Evolutionary conservation across 2,113 vertebrate species (phyloP).

Genomic region (Lonchura striata): DNA sequence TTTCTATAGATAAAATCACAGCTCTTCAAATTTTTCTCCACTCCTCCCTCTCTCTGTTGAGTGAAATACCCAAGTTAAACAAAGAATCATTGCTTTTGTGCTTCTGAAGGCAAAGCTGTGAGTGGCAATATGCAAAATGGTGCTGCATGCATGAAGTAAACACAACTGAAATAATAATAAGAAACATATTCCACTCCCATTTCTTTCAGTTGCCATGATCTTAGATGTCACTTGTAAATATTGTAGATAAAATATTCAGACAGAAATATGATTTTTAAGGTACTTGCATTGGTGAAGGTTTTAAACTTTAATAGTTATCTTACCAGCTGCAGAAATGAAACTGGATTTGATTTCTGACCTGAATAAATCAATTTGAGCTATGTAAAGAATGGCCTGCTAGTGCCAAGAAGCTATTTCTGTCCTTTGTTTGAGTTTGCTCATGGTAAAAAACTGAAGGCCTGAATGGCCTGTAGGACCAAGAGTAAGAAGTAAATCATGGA

Average conservation of each 20-base stretch:
- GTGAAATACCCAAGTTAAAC: neutral
- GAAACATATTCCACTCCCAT: neutral
- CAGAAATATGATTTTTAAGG: slow-evolving; percentile 10
- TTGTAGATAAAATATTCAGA: slow-evolving; percentile 10
- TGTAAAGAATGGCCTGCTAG: neutral
- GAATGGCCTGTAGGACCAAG: neutral
- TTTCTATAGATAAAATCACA: neutral
- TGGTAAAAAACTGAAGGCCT: neutral
- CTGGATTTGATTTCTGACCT: slow-evolving; percentile 38
- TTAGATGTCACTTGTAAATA: neutral
- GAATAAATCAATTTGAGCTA: slow-evolving; percentile 26
- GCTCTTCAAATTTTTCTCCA: neutral
- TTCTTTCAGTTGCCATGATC: slow-evolving; percentile 10
- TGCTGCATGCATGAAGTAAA: neutral
- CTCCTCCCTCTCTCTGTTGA: neutral
- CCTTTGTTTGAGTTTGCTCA: neutral
- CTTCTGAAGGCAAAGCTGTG: neutral
- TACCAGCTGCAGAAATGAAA: slow-evolving; percentile 31
- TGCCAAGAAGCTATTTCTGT: neutral
- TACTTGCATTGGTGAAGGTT: neutral
- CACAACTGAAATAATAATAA: neutral
- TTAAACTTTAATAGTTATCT: slow-evolving; percentile 32
- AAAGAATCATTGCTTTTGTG: neutral
- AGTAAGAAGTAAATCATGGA: neutral
- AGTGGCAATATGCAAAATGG: neutral